These are phyloP conservation scores for Phoebastria nigripes DNA, from an alignment of 2,797 vertebrate genomes.

Conservation along the genomic window DNA sequence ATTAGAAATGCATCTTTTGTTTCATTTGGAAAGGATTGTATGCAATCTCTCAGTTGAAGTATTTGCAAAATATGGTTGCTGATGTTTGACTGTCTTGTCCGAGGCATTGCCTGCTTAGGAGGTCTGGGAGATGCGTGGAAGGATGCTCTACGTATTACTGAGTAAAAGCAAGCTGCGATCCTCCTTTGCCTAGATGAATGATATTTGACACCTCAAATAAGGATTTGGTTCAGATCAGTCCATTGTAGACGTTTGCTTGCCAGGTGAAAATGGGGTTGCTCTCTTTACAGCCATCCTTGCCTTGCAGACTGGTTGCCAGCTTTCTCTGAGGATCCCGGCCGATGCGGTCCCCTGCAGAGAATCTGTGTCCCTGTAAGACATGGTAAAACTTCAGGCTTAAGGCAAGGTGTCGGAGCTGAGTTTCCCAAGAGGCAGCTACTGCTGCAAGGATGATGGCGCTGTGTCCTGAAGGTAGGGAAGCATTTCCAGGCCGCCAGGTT, in stretches of 20 bases:
- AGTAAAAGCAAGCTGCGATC: background rate
- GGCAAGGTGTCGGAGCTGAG: background rate
- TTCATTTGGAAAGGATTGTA: background rate
- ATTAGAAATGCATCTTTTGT: background rate
- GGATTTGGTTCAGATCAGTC: background rate
- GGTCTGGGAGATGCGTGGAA: background rate
- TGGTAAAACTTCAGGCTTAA: background rate
- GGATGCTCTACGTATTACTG: background rate
- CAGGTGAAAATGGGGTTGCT: background rate
- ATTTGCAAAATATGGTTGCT: background rate
- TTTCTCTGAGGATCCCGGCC: background rate
- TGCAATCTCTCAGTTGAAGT: background rate
- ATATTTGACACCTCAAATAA: background rate
- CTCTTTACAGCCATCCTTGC: background rate
- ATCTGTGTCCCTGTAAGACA: background rate
- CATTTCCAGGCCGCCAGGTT: background rate
- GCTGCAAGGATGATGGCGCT: background rate
- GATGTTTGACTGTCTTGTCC: background rate
- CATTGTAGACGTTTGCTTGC: background rate
- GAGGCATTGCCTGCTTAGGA: background rate
- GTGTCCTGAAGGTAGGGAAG: background rate
- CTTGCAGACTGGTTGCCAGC: background rate
- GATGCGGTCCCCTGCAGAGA: background rate
- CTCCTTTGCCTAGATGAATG: background rate
- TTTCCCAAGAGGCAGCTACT: background rate